Evolutionary conservation across 2,113 vertebrate genomes (phyloP), one percentile per base, ranked within the genome.

Genomic region (Dunckerocampus dactyliophorus): DNA sequence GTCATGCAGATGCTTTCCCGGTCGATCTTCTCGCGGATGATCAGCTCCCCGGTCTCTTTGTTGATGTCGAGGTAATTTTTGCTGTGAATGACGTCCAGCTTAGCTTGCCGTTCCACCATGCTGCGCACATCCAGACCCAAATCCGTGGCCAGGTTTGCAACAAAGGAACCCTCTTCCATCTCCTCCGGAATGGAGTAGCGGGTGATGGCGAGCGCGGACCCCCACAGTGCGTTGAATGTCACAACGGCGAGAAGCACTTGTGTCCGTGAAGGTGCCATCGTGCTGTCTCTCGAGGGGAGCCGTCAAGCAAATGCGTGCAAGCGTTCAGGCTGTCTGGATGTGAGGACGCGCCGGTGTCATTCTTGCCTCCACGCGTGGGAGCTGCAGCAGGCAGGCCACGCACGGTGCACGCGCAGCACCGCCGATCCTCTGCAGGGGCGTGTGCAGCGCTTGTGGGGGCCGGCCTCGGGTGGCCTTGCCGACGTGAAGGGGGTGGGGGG

Each of bases 181-280:
- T 92, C 91, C 74, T 92, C 91, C 39, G 90, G 88, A 59, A 92
- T 85, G 22, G 91, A 91, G 82, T 92, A 92, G 8, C 90, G 87
- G 19, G 79, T 89, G 63, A 91, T 86, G 57, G 82, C 83, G 20
- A 83, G 82, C 62, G 79, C 81, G 15, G 62, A 69, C 52, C 79
- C 77, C 84, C 89, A 91, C n/a, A 90, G 63, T 21, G 79, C 75
- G 16, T 45, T 13, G 55, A 88, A 81, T 20, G 81, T 37, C 8
- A 86, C 61, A 60, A 54, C 65, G 31, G 68, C 54, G 54, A 47
- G 81, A 67, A 49, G 46, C 63, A 69, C 53, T 11, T 72, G 70
- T 56, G 79, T 83, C 72, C 79, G 68, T 67, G 31, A 51, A 70
- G 68, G 58, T 48, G 75, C 72, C 86, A 85, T 87, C 8, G 1